Evolutionary conservation across 2,888 invertebrate species (phyloP), one percentile per base, ranked within the genome.

Genomic region (Temnothorax unifasciatus): DNA sequence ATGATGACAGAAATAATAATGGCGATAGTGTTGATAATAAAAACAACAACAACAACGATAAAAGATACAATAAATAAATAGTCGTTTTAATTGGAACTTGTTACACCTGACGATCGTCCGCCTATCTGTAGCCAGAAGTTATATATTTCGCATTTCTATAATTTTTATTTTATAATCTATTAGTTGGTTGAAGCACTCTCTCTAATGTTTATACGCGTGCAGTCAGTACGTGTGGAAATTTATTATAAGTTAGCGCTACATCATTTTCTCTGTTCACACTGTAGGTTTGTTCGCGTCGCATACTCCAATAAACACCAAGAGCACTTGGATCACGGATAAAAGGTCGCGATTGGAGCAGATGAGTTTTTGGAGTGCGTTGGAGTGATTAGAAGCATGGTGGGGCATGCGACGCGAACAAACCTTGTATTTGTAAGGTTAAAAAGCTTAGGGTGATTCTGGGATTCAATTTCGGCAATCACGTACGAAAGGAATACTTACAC

Each of bases 401-500:
- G n/a, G n/a, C n/a, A n/a, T n/a, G n/a, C n/a, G n/a, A n/a, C n/a
- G n/a, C n/a, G n/a, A n/a, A n/a, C n/a, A n/a, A n/a, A n/a, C n/a
- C n/a, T n/a, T n/a, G n/a, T 41, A 76, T 34, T 76, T 76, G 8
- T 18, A 15, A 54, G 8, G 2, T 79, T 84, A 61, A 52, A 13
- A 44, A n/a, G 29, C 41, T 68, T 79, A 61, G 63, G 13, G 25
- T 52, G 15, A 21, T 47, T 0, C 11, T 15, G 21, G 8, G 15
- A 61, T 57, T 59, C 21, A 47, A 61, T 34, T 74, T n/a, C 9
- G 11, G 44, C 21, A 41, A 85, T 73, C 25, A 79, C 15, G 34
- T 29, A 63, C 47, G 66, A 13, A 83, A 79, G 15, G 77, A 86
- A 84, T 95, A 96, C 96, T 96, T 95, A 97, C 96, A 96, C 94